A percentile compares a stretch with the other conserved stretches of the same genome.
These are phyloP conservation scores for Amphiprion clarkii DNA, from an alignment of 2,797 vertebrate species.

Conservation along the genomic window DNA sequence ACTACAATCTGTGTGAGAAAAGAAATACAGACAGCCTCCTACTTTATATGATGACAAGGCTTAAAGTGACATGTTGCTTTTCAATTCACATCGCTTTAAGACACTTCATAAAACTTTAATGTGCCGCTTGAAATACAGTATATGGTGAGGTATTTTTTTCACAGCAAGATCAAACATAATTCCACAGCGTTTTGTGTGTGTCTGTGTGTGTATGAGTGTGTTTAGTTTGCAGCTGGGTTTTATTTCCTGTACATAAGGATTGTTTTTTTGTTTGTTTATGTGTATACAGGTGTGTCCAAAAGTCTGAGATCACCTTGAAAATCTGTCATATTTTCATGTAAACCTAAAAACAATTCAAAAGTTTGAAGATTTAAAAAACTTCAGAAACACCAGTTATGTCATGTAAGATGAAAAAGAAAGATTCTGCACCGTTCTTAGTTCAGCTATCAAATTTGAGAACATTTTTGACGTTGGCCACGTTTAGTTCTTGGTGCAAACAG, in stretches of 20 bases:
- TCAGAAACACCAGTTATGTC: not conserved
- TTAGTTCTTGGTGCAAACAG: not conserved
- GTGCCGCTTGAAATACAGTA: slow-evolving; percentile 47
- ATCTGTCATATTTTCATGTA: not conserved
- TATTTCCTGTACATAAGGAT: not conserved
- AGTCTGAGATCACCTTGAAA: not conserved
- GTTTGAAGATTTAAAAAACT: not conserved
- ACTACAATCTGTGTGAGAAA: slow-evolving; percentile 17
- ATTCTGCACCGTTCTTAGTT: too few species aligned
- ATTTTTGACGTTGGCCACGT: too few species aligned
- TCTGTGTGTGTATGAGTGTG: slow-evolving; percentile 10
- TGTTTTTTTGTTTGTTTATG: not conserved
- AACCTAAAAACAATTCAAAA: not conserved
- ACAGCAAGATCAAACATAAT: slow-evolving; percentile 36
- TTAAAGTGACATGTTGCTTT: slow-evolving; percentile 66
- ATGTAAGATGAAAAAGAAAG: too few species aligned
- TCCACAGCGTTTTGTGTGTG: slow-evolving; percentile 21
- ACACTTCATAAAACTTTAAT: slow-evolving; percentile 68
- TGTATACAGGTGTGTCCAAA: not conserved
- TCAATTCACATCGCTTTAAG: slow-evolving; percentile 56
- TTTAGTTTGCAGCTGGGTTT: not conserved
- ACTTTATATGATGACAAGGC: slow-evolving; percentile 58
- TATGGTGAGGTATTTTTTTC: slow-evolving; percentile 30
- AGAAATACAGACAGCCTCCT: slow-evolving; percentile 15
- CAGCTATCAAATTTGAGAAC: too few species aligned